Evolutionary conservation across 2,888 invertebrate genomes (phyloP).

Genomic region (Andrena chrysosceles): DNA sequence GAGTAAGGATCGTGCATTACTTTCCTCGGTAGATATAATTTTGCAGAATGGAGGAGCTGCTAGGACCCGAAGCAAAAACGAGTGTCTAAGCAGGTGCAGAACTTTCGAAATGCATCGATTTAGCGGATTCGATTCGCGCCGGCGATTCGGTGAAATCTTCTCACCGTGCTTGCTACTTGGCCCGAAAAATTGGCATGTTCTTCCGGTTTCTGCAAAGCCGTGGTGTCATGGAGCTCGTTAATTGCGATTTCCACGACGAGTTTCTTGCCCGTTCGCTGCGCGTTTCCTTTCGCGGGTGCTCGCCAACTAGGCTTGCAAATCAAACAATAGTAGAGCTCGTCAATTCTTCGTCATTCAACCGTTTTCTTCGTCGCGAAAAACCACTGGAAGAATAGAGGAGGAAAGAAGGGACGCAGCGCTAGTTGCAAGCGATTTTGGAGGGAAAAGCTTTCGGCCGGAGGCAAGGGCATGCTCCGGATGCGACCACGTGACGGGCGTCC

Average conservation of each 20-base stretch:
- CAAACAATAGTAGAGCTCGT: neutral
- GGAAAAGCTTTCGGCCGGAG: neutral
- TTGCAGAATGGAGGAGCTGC: no score
- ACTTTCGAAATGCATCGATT: constrained; percentile 62
- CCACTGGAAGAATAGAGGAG: neutral
- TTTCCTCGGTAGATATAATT: no score
- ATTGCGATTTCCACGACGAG: constrained; percentile 74
- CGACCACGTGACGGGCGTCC: constrained; percentile 58
- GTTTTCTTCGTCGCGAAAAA: neutral
- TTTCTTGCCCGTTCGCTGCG: constrained; percentile 70
- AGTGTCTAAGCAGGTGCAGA: neutral
- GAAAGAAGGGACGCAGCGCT: neutral
- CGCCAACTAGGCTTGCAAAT: neutral
- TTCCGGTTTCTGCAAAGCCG: constrained; percentile 43
- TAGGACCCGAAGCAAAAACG: no score
- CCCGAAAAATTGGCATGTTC: constrained; percentile 21
- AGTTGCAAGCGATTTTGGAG: neutral
- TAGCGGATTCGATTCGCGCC: constrained; percentile 56
- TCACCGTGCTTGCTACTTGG: constrained; percentile 32
- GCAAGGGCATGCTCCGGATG: neutral
- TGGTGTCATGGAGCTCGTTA: constrained; percentile 58
- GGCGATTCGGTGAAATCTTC: constrained; percentile 64
- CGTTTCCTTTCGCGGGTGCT: constrained; percentile 16
- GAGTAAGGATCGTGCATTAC: no score
- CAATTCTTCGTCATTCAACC: neutral